Conservation (phyloP, 2,797 vertebrate genomes). For the Megaceryle alcyon region DNA sequence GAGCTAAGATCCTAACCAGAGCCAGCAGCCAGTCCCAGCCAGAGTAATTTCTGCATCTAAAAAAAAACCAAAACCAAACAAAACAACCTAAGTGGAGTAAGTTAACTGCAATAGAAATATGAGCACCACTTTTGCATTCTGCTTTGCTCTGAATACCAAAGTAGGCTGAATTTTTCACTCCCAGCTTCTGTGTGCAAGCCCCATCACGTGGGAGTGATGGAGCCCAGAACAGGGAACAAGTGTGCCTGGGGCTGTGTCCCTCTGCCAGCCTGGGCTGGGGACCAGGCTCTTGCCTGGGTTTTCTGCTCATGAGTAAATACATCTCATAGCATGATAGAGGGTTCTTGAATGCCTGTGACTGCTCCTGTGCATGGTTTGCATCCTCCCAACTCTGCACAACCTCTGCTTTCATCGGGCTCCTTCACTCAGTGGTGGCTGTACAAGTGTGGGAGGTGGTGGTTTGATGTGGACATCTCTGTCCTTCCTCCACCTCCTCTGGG, state of each 20-base stretch:
- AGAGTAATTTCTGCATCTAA: not conserved
- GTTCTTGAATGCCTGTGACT: fast-evolving
- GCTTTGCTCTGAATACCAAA: not conserved
- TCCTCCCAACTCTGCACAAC: fast-evolving
- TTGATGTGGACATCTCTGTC: fast-evolving
- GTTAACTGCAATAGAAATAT: not conserved
- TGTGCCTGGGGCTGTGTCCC: not conserved
- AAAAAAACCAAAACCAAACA: not conserved
- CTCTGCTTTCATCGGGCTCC: not conserved
- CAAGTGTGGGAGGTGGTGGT: fast-evolving
- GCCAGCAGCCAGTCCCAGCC: not conserved
- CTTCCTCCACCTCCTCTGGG: not conserved
- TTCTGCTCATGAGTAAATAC: not conserved
- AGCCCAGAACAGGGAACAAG: not conserved
- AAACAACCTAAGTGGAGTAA: fast-evolving
- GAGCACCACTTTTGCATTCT: not conserved
- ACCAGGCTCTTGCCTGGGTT: not conserved
- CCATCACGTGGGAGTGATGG: fast-evolving
- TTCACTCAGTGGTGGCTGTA: not conserved
- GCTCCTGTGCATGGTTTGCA: not conserved
- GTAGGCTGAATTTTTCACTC: not conserved
- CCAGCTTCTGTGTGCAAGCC: not conserved
- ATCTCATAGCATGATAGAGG: fast-evolving
- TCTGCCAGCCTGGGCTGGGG: not conserved
- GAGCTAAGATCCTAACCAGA: not conserved